A percentile compares a stretch with the other conserved stretches of the same genome.
Conservation (phyloP, 1,140 invertebrate species). For the Meloidogyne chitwoodi region DNA sequence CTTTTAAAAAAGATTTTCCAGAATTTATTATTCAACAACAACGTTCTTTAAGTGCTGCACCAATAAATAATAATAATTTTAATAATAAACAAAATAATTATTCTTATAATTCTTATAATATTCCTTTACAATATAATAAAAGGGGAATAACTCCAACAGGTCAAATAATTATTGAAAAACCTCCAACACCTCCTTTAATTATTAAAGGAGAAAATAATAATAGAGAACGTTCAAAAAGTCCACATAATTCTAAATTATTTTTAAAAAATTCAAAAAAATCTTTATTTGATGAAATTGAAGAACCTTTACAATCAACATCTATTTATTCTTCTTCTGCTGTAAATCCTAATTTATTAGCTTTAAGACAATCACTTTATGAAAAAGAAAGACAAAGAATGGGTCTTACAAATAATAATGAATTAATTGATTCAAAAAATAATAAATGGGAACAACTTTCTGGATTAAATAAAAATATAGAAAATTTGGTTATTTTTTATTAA, state of each 20-base stretch:
- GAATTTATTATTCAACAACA: background rate
- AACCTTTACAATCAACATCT: background rate
- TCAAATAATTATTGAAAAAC: constrained; percentile 44
- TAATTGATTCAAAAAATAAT: background rate
- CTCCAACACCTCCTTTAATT: constrained; percentile 53
- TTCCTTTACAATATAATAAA: background rate
- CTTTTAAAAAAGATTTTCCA: background rate
- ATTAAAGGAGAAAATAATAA: constrained; percentile 25
- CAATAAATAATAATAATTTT: background rate
- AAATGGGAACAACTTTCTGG: background rate
- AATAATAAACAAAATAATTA: background rate
- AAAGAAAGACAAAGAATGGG: constrained; percentile 18
- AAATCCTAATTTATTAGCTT: constrained; percentile 11
- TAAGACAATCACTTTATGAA: constrained; percentile 17
- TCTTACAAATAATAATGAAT: background rate
- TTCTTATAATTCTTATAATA: background rate
- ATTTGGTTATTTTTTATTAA: too few relatives aligned
- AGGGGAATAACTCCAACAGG: constrained; percentile 38
- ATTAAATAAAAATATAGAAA: background rate
- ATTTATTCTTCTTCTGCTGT: background rate
- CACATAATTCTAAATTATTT: constrained; percentile 8
- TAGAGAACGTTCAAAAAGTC: constrained; percentile 25
- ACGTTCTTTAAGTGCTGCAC: background rate
- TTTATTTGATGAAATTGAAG: background rate
- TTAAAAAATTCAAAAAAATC: background rate